phyloP scores from a whole-genome alignment of 53 echinoderm and acorn worm genomes.

The Holothuria scabra region DNA sequence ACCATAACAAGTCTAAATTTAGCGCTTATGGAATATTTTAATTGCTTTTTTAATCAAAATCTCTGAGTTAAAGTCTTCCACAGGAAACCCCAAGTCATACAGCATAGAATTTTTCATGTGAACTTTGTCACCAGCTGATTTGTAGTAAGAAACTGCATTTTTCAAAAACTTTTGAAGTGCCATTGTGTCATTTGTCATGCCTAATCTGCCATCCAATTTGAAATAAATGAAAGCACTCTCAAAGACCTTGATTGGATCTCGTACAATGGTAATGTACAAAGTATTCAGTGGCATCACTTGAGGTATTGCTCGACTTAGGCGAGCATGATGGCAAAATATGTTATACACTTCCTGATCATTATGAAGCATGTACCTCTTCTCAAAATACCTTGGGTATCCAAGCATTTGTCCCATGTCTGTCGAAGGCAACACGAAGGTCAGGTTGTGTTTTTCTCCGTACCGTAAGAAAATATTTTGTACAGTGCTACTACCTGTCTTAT shows the following conservation, averaged over 20 bases:
- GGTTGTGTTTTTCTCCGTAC: slow-evolving; percentile 79
- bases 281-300: slow-evolving; percentile 91
- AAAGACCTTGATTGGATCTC: slow-evolving; percentile 94
- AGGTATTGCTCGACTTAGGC: slow-evolving; percentile 79
- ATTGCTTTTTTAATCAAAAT: slow-evolving; percentile 72
- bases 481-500: slow-evolving; percentile 97
- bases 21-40: slow-evolving; percentile 74
- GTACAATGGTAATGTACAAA: slow-evolving; percentile 86
- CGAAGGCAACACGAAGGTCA: slow-evolving; percentile 86
- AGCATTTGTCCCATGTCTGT: slow-evolving; percentile 88
- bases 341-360: slow-evolving; percentile 68
- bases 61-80: slow-evolving; percentile 60
- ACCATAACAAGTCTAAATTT: slow-evolving; percentile 84
- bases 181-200: slow-evolving; percentile 71
- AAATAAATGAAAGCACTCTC: slow-evolving; percentile 99
- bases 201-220: slow-evolving; percentile 80
- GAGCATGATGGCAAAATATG: slow-evolving; percentile 92
- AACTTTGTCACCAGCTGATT: slow-evolving; percentile 50
- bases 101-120: slow-evolving; percentile 93
- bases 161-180: slow-evolving; percentile 79
- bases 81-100: slow-evolving; percentile 85
- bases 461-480: slow-evolving; percentile 96
- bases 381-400: slow-evolving; percentile 88
- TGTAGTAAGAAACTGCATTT: slow-evolving; percentile 61
- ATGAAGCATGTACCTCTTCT: slow-evolving; percentile 79